Evolutionary conservation across 2,113 vertebrate genomes (phyloP).

Genomic region (Oryzias curvinotus): DNA sequence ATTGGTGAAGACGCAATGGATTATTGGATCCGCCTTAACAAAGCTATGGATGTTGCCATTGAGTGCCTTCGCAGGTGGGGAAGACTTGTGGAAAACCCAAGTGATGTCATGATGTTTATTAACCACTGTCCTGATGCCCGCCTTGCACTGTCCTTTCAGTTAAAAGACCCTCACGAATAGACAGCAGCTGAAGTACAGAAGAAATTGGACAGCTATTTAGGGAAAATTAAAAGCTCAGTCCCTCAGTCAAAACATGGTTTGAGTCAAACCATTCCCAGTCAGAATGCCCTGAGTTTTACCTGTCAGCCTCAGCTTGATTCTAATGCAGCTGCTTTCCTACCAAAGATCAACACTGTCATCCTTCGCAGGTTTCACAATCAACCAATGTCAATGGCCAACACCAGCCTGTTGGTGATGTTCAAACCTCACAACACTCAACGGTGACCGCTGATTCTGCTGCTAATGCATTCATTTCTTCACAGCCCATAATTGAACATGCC

Average conservation of each 20-base stretch:
- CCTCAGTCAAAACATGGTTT: not conserved
- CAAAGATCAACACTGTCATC: too few relatives aligned
- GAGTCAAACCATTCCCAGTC: not conserved
- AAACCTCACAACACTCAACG: too few relatives aligned
- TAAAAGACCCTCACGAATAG: constrained; percentile 1
- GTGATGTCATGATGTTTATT: not conserved
- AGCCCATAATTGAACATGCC: too few relatives aligned
- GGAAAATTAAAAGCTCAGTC: not conserved
- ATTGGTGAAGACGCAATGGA: not conserved
- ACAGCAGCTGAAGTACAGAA: not conserved
- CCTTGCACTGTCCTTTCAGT: not conserved
- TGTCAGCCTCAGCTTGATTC: too few relatives aligned
- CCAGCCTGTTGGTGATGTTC: too few relatives aligned
- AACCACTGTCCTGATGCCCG: too few relatives aligned
- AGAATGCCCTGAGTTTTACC: not conserved
- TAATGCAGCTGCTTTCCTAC: too few relatives aligned
- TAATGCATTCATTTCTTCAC: too few relatives aligned
- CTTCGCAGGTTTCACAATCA: too few relatives aligned
- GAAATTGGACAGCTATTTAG: not conserved
- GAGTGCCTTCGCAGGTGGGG: not conserved
- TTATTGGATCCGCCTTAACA: constrained; percentile 8
- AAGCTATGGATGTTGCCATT: not conserved
- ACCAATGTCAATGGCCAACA: too few relatives aligned
- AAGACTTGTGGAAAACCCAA: not conserved
- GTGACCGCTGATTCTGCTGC: too few relatives aligned